Base-by-base conservation (phyloP, 1,140 invertebrate genomes). In the Chymomyza costata region DNA sequence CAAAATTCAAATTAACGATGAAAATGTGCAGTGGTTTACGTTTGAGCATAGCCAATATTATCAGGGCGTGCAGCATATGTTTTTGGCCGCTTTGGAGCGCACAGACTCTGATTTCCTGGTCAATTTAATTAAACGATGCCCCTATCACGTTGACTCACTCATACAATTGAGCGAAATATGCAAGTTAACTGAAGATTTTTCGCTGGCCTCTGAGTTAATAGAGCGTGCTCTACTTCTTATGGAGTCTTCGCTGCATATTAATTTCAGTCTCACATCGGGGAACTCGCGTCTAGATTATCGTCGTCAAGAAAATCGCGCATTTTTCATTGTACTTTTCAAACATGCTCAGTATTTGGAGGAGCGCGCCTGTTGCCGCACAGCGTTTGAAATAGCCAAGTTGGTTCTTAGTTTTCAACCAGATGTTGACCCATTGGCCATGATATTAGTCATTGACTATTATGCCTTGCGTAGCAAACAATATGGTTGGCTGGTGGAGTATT, bases 381-480 rank as follows among this genome's bases (percentile, higher is more conserved):
- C 93, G 5, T 86, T 95, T 35, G 94, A 96, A 83, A 87, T 95
- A 34, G 91, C 90, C 60, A 95, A 95, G 82, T 67, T 94, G 15
- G 84, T 93, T 17, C 84, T 93, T 21, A 93, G 92, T 34, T 83
- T 97, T 15, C 94, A 97, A 84, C 94, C 95, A 1, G 91, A 93
- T 19, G 88, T 85, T 21, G 96, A 98, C 87, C 96, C 96, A 1
- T 74, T 97, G 50, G 94, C 92, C 16, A 89, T 93, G 6, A 87
- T 95, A 25, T 87, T 97, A 14, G 89, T 93, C 59, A 90, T 98
- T 2, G 96, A 98, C 83, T 95, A 94, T 59, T 95, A 96, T 83
- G 95, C 96, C 0, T 73, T 98, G 25, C 87, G 93, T 52, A 90
- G 93, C 37, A 90, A 90, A 43, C 93, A 97, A 86, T 94, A 93